These are phyloP conservation scores for Eumacrocentrus americanus DNA, from an alignment of 2,888 invertebrate species.

Conservation along the genomic window DNA sequence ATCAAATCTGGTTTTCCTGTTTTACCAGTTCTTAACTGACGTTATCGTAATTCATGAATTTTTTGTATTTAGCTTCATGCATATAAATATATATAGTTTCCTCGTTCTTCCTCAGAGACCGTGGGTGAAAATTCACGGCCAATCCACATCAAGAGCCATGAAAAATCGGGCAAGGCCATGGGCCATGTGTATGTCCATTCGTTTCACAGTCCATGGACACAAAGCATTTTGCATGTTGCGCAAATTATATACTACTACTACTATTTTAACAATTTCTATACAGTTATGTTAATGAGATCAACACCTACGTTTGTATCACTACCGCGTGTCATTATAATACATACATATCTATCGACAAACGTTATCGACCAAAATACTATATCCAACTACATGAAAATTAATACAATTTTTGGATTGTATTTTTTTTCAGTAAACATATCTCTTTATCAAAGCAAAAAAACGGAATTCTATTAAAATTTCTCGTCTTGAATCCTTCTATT, in stretches of 20 bases:
- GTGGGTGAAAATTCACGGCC: constrained; percentile 4
- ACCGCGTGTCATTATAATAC: neutral
- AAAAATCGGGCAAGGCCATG: constrained; percentile 2
- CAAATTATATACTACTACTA: too few species aligned
- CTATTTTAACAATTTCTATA: neutral
- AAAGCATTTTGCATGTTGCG: too few species aligned
- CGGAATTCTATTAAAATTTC: neutral
- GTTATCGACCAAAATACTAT: neutral
- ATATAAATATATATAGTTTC: neutral
- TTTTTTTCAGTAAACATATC: neutral
- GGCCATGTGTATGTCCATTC: neutral
- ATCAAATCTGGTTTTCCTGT: neutral
- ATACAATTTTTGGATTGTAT: neutral
- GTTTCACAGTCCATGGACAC: too few species aligned
- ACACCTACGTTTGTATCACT: neutral
- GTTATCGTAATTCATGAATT: neutral
- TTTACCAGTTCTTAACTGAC: neutral
- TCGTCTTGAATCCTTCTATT: neutral
- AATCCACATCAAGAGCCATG: neutral
- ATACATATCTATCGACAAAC: neutral
- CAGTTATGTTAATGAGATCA: neutral
- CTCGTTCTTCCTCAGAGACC: neutral
- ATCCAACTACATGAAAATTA: too few species aligned
- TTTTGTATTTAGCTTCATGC: neutral
- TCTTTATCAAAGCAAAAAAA: neutral